These are phyloP conservation scores for Chaunax sp. DNA, from an alignment of 2,797 vertebrate genomes.

Conservation along the genomic window DNA sequence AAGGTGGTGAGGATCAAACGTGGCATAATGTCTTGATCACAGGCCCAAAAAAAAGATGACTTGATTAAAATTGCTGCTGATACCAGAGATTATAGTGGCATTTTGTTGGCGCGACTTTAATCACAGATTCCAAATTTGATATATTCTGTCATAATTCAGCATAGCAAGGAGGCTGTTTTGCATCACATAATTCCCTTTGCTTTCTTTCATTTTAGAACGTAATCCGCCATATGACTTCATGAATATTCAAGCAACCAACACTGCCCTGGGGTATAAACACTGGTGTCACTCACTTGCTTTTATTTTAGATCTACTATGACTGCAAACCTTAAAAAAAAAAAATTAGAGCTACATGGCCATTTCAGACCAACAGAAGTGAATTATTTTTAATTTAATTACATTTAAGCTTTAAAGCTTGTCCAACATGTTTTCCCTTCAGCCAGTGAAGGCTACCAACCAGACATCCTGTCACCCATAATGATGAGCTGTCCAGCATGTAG, in stretches of 20 bases:
- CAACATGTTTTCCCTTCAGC: slow-evolving; percentile 34
- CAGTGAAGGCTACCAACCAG: slow-evolving; percentile 30
- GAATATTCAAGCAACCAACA: slow-evolving; percentile 60
- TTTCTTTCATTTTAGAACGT: slow-evolving; percentile 24
- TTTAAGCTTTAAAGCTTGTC: slow-evolving; percentile 56
- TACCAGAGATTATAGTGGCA: slow-evolving; percentile 63
- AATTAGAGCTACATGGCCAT: slow-evolving; percentile 47
- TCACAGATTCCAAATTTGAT: slow-evolving; percentile 61
- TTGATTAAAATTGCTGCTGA: slow-evolving; percentile 77
- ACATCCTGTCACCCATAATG: slow-evolving; percentile 35
- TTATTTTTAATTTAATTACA: slow-evolving; percentile 39
- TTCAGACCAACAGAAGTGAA: slow-evolving; percentile 46
- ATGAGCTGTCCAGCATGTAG: slow-evolving; percentile 47
- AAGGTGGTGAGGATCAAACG: slow-evolving; percentile 73
- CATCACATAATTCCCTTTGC: slow-evolving; percentile 27
- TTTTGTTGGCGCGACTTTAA: slow-evolving; percentile 65
- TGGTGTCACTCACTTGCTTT: slow-evolving; percentile 62
- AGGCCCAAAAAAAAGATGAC: slow-evolving; percentile 59
- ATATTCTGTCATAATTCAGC: slow-evolving; percentile 41
- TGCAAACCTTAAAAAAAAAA: slow-evolving; percentile 42
- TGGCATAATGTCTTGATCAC: slow-evolving; percentile 64
- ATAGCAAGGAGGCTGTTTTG: slow-evolving; percentile 39
- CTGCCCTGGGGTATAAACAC: slow-evolving; percentile 57
- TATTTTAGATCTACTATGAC: slow-evolving; percentile 56
- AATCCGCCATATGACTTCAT: slow-evolving; percentile 48